Base-by-base conservation (phyloP, 2,888 invertebrate genomes). In the Mythimna ferrago region DNA sequence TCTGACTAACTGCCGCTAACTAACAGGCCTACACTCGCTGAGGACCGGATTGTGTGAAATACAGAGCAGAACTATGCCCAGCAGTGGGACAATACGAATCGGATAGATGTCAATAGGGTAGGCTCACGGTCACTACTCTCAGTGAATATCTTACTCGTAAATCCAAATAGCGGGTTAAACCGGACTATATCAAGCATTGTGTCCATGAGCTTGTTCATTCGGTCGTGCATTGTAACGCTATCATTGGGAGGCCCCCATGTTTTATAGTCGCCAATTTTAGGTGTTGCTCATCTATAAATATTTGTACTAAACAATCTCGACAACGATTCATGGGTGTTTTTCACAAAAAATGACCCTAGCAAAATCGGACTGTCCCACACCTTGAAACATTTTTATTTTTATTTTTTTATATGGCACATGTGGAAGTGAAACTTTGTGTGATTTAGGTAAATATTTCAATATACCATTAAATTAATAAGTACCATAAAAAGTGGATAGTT, bases 141-240 rank as follows among this genome's bases (percentile, higher is more conserved):
- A 63, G n/a, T 14, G 38, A 4, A 35, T 63, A 56, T 65, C 32
- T 26, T 73, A 26, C 9, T 41, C 51, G n/a, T 35, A 58, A 56
- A 66, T 51, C 26, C 21, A 26, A 35, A 60, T 54, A 44, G 19
- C 26, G 35, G n/a, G 48, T 75, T 53, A 53, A 58, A 58, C 26
- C 16, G 26, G n/a, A 73, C 54, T 38, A 11, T 44, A 58, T 6
- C 21, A 44, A 32, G 48, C 38, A 38, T 73, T 26, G 35, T 54
- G 73, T 54, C 44, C 54, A 73, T 54, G 44, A 62, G 7, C 53
- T 38, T 16, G 48, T 48, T 48, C 48, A 48, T 48, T 48, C 51
- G 21, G 26, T 66, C 11, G 21, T 26, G 58, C 44, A 75, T 35
- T 75, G 53, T 74, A 58, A 57, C n/a, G 64, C 19, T 21, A 38